Base-by-base conservation (phyloP, 2,888 invertebrate species). In the Stenodera caucasica region DNA sequence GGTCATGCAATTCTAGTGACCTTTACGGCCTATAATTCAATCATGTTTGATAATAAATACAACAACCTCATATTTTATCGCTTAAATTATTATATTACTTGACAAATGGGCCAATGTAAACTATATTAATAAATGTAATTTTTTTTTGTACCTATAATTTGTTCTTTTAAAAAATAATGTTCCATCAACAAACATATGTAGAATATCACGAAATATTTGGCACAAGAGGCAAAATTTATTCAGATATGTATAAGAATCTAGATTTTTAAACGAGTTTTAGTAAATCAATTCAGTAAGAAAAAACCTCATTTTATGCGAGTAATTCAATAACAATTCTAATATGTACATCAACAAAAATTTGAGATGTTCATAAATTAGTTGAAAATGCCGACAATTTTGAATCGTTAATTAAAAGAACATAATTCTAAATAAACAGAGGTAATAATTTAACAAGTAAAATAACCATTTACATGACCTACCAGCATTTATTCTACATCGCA, bases 1-100 rank as follows among this genome's bases (percentile, higher is more conserved):
- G 65, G 65, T 62, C 65, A 56, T 54, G 54, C 45, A 52, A 59
- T 64, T 61, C 49, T 52, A 60, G 32, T 53, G 58, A 63, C 65
- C 65, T 65, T 65, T 65, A 56, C 53, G 35, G 15, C 35, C 29
- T 49, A 55, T 60, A 64, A 57, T 59, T 50, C 55, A 59, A 55
- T 64, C 58, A 56, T 40, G 33, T 40, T 11, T 40, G 51, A 59
- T 45, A 52, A 54, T 54, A 50, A 52, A 60, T 52, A 55, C 55
- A 49, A 55, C 45, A 50, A 54, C 30, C 49, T 55, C 23, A 26
- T 54, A 40, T 40, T 35, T 49, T 45, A 45, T 45, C 45, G 15
- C 11, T 11, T 18, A 9, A 40, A 40, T 18, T 37, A 37, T 37
- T 32, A 11, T 32, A 11, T 32, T 7, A 8, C n/a, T n/a, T n/a